A percentile compares a stretch with the other conserved stretches of the same genome.
Conservation (phyloP, 2,888 invertebrate genomes). For the Hemithea aestivaria region DNA sequence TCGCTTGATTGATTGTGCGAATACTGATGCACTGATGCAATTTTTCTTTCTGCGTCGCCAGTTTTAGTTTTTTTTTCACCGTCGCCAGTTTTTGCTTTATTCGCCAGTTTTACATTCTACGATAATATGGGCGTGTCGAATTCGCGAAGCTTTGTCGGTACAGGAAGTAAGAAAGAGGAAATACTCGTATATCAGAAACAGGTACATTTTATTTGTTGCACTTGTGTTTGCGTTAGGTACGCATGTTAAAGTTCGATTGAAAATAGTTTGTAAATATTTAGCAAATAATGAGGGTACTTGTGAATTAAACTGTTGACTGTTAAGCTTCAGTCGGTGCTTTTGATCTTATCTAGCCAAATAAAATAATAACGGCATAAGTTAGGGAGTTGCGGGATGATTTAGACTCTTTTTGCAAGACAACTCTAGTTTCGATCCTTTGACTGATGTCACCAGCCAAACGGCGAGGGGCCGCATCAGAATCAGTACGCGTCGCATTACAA, state of each 20-base stretch:
- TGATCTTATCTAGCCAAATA: too few relatives aligned
- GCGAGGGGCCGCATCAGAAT: too few relatives aligned
- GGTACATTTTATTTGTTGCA: constrained; percentile 52
- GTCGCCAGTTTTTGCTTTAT: constrained; percentile 40
- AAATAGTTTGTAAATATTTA: constrained; percentile 39
- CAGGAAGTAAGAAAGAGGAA: constrained; percentile 63
- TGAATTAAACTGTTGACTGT: too few relatives aligned
- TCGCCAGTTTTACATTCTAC: constrained; percentile 33
- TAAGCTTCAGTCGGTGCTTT: too few relatives aligned
- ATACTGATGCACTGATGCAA: constrained; percentile 53
- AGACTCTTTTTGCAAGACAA: too few relatives aligned
- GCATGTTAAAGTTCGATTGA: constrained; percentile 52
- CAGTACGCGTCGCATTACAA: too few relatives aligned
- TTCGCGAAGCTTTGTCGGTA: constrained; percentile 61
- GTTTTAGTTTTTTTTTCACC: constrained; percentile 19
- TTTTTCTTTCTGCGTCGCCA: constrained; percentile 36
- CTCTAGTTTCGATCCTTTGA: too few relatives aligned
- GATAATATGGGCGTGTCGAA: constrained; percentile 77
- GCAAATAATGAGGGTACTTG: constrained; percentile 13
- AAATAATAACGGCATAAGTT: too few relatives aligned
- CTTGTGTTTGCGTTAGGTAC: constrained; percentile 75
- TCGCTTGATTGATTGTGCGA: constrained; percentile 79
- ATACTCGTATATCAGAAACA: constrained; percentile 49
- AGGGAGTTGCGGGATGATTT: too few relatives aligned
- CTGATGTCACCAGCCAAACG: too few relatives aligned